phyloP scores from a whole-genome alignment of 2,888 invertebrate genomes.

The Trichogramma evanescens region DNA sequence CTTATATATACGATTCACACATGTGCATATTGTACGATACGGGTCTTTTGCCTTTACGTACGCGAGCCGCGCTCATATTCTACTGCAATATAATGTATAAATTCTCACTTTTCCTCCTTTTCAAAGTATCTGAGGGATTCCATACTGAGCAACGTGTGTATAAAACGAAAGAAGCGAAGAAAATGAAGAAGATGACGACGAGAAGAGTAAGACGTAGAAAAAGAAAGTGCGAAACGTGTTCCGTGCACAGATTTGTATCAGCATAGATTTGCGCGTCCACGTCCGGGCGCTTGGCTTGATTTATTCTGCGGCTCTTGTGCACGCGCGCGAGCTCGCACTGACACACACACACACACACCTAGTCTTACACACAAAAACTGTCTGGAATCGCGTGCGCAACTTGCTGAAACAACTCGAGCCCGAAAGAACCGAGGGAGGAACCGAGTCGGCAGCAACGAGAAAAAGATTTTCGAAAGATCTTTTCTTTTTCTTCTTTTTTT shows the following conservation, averaged over 20 bases:
- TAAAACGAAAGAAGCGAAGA: slow-evolving; percentile 9
- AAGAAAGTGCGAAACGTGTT: background rate
- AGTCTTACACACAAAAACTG: background rate
- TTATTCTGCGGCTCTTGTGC: slow-evolving; percentile 12
- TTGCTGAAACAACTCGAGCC: too few species aligned
- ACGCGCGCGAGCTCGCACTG: too few species aligned
- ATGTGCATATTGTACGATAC: too few species aligned
- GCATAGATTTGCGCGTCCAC: slow-evolving; percentile 21
- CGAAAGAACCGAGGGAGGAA: too few species aligned
- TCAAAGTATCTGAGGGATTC: slow-evolving; percentile 13
- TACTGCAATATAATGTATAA: background rate
- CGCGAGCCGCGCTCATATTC: background rate
- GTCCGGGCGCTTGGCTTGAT: slow-evolving; percentile 17
- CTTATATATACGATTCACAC: too few species aligned
- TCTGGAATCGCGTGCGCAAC: slow-evolving; percentile 2
- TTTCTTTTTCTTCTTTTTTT: too few species aligned
- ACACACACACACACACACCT: too few species aligned
- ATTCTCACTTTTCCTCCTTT: background rate
- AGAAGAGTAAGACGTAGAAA: background rate
- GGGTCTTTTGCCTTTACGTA: too few species aligned
- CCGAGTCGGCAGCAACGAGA: too few species aligned
- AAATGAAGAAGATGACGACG: background rate
- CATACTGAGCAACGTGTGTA: slow-evolving; percentile 1
- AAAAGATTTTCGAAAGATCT: too few species aligned
- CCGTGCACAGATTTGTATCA: slow-evolving; percentile 21